These are phyloP conservation scores for Hydra vulgaris DNA, from an alignment of 30 jellyfish, hydroid and myxozoan species.

Conservation along the genomic window DNA sequence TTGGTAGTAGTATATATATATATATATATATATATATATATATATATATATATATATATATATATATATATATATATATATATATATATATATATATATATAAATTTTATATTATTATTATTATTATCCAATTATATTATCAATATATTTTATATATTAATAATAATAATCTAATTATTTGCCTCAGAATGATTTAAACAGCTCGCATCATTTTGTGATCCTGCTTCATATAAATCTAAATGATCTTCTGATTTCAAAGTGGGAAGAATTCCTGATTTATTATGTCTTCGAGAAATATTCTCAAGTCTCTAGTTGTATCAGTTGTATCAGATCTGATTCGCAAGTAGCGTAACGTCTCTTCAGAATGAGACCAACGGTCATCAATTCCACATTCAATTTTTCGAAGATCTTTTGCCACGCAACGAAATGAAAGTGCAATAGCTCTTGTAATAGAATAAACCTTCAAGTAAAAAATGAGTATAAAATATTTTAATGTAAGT, in stretches of 20 bases:
- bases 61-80: no score
- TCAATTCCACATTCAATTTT: conserved; percentile 29
- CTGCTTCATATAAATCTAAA: neutral
- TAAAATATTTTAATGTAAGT: no score
- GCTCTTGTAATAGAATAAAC: conserved; percentile 72
- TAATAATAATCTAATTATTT: no score
- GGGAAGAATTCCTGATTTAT: neutral
- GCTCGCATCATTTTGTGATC: no score
- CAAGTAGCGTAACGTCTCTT: conserved; percentile 41
- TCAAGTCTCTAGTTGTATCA: conserved; percentile 34
- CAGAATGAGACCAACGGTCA: conserved; percentile 81
- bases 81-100: no score
- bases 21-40: no score
- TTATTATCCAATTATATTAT: no score
- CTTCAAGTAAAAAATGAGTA: conserved; percentile 2
- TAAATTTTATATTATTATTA: no score
- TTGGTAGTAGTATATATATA: no score
- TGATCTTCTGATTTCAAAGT: conserved; percentile 23
- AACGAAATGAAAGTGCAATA: conserved; percentile 77
- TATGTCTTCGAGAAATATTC: conserved; percentile 13
- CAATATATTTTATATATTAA: no score
- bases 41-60: no score
- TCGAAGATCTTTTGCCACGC: conserved; percentile 62
- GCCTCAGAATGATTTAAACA: no score
- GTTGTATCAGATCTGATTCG: conserved; percentile 34